A percentile compares a stretch with the other conserved stretches of the same genome.
Conservation (phyloP, 2,797 vertebrate species). For the Cirrhinus molitorella region DNA sequence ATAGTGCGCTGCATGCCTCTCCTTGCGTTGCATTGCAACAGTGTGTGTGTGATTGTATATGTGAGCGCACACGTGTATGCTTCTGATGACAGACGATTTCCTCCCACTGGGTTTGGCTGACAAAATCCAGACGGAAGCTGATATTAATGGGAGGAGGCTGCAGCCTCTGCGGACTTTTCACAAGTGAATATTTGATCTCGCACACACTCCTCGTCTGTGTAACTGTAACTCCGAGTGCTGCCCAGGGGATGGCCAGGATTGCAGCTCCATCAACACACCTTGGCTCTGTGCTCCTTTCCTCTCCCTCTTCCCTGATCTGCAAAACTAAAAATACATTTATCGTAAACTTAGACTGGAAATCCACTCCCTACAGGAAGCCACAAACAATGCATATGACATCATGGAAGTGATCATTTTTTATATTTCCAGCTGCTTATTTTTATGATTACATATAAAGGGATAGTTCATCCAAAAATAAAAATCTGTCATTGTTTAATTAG, state of each 20-base stretch:
- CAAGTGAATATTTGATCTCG: conserved; percentile 63
- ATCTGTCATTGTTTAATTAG: neutral
- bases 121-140: conserved; percentile 61
- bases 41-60: conserved; percentile 45
- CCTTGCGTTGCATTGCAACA: conserved; percentile 20
- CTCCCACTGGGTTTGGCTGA: conserved; percentile 56
- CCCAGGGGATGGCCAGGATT: conserved; percentile 61
- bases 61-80: conserved; percentile 42
- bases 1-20: conserved; percentile 27
- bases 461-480: neutral
- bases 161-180: conserved; percentile 56
- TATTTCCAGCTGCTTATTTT: conserved; percentile 25
- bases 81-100: conserved; percentile 51
- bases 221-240: conserved; percentile 57
- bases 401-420: conserved; percentile 31
- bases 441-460: conserved; percentile 8
- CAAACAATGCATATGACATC: conserved; percentile 52
- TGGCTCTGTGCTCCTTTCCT: conserved; percentile 32
- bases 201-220: conserved; percentile 55
- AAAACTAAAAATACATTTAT: conserved; percentile 63
- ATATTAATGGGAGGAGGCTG: conserved; percentile 61
- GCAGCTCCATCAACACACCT: conserved; percentile 61
- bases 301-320: conserved; percentile 39
- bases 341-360: conserved; percentile 61
- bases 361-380: conserved; percentile 52